Conservation (phyloP, 1,140 invertebrate species). For the Thaumetopoea pityocampa region DNA sequence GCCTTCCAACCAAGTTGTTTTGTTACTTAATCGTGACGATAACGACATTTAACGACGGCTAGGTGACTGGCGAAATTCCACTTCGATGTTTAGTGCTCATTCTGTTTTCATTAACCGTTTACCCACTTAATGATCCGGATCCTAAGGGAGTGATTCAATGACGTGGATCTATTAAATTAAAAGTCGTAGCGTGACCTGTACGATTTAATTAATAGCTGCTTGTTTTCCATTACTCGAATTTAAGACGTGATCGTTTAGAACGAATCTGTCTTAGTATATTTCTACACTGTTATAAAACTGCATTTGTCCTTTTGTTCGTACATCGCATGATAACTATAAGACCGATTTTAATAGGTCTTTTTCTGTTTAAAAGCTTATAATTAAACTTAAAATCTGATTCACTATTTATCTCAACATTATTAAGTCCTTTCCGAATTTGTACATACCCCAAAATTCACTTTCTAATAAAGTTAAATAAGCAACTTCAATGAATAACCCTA, state of each 20-base stretch:
- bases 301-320: too few relatives aligned
- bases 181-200: constrained; percentile 59
- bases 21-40: constrained; percentile 73
- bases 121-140: constrained; percentile 72
- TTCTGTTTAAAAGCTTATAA: too few relatives aligned
- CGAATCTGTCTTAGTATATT: too few relatives aligned
- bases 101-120: constrained; percentile 75
- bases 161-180: constrained; percentile 64
- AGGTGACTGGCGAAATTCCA: constrained; percentile 73
- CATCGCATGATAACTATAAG: too few relatives aligned
- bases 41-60: constrained; percentile 73
- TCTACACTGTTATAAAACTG: too few relatives aligned
- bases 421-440: too few relatives aligned
- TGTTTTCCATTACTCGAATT: constrained; percentile 5
- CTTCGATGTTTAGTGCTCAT: constrained; percentile 74
- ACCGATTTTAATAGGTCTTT: too few relatives aligned
- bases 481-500: too few relatives aligned
- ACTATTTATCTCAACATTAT: too few relatives aligned
- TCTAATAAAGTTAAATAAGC: too few relatives aligned
- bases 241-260: background rate
- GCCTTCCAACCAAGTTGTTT: constrained; percentile 56
- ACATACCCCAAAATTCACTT: too few relatives aligned
- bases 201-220: constrained; percentile 31
- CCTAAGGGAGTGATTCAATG: constrained; percentile 65
- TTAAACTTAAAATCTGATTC: too few relatives aligned